phyloP scores from a whole-genome alignment of 2,888 invertebrate species.

The Spodoptera littoralis region DNA sequence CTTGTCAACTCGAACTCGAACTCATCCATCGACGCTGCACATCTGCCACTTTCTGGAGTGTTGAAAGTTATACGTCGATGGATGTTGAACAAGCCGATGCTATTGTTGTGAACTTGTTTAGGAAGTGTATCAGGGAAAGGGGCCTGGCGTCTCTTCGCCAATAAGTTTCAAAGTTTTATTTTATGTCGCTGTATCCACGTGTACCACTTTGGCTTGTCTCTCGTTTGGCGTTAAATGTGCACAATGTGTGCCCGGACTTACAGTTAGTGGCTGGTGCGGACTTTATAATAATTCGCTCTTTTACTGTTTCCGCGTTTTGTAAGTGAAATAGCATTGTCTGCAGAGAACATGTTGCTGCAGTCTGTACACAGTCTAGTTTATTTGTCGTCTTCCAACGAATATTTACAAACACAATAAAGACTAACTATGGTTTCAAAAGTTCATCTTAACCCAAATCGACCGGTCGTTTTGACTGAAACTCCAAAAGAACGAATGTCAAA shows the following conservation, averaged over 20 bases:
- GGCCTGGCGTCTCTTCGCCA: conserved; percentile 63
- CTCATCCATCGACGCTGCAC: conserved; percentile 38
- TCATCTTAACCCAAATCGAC: no score
- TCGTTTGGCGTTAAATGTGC: conserved; percentile 56
- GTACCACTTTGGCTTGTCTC: conserved; percentile 63
- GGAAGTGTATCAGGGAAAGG: conserved; percentile 48
- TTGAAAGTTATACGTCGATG: conserved; percentile 24
- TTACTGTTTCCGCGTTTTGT: conserved; percentile 45
- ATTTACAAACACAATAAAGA: conserved; percentile 5
- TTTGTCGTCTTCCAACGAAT: conserved; percentile 8
- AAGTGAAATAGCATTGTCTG: conserved; percentile 38
- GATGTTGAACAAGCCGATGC: conserved; percentile 10
- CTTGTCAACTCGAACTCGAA: conserved; percentile 15
- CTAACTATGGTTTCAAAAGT: no score
- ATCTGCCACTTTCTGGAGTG: conserved; percentile 1
- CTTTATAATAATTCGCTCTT: conserved; percentile 40
- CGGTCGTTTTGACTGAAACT: no score
- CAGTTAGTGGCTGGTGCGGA: conserved; percentile 47
- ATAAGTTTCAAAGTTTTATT: conserved; percentile 76
- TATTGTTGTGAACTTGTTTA: conserved; percentile 31
- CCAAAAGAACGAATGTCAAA: no score
- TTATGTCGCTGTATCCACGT: conserved; percentile 64
- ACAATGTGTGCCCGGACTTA: conserved; percentile 53
- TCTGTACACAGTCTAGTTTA: conserved; percentile 28
- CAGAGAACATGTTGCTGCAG: conserved; percentile 21